Evolutionary conservation across 2,888 invertebrate species (phyloP).

Genomic region (Drosophila anceps): DNA sequence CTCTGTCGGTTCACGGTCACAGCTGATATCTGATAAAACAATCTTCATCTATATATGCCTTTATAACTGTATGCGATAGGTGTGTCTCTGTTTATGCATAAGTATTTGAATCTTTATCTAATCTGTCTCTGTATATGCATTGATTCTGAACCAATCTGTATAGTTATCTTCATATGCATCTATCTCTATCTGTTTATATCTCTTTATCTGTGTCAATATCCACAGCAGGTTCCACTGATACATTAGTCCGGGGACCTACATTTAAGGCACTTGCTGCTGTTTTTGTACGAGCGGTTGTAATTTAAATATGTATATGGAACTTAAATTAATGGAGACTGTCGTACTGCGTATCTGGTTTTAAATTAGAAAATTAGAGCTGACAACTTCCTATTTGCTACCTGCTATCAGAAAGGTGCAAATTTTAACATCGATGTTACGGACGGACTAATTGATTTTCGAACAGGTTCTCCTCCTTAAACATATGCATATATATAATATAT

Average conservation of each 20-base stretch:
- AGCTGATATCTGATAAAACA: slow-evolving; percentile 20
- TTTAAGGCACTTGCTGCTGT: slow-evolving; percentile 2
- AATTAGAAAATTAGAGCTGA: slow-evolving; percentile 27
- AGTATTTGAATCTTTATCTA: not conserved
- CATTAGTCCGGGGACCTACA: slow-evolving; percentile 21
- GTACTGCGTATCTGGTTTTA: slow-evolving; percentile 22
- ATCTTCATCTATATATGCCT: not conserved
- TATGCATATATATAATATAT: not conserved
- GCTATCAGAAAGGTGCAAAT: slow-evolving; percentile 19
- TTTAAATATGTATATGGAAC: slow-evolving; percentile 25
- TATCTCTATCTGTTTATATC: not conserved
- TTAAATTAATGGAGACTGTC: slow-evolving; percentile 35
- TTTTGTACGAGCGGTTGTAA: slow-evolving; percentile 49
- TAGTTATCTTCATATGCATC: not conserved
- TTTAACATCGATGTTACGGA: slow-evolving; percentile 52
- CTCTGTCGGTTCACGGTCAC: slow-evolving; percentile 68
- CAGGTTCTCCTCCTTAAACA: slow-evolving; percentile 25
- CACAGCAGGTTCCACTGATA: slow-evolving; percentile 22
- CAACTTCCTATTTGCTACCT: slow-evolving; percentile 51
- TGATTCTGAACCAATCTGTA: no score
- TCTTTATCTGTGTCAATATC: not conserved
- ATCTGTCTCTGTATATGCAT: not conserved
- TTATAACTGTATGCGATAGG: not conserved
- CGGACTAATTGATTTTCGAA: slow-evolving; percentile 48
- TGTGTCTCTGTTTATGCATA: not conserved